These are phyloP conservation scores for Melanargia galathea DNA, from an alignment of 2,888 invertebrate genomes.

Conservation along the genomic window DNA sequence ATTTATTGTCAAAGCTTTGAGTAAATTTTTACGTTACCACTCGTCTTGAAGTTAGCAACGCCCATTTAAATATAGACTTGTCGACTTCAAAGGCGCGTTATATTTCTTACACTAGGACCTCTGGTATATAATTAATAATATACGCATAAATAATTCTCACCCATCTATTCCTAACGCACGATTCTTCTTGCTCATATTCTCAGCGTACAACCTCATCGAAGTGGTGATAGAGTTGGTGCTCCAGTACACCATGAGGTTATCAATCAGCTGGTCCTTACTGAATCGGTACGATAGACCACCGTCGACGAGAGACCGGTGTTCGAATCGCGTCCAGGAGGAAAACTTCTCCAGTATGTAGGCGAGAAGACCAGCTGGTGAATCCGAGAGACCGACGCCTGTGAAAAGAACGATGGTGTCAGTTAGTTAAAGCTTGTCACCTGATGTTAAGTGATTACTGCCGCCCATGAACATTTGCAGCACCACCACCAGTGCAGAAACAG, in stretches of 20 bases:
- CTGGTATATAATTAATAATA: too few relatives aligned
- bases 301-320: conserved; percentile 76
- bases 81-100: too few relatives aligned
- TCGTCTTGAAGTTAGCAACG: too few relatives aligned
- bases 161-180: conserved; percentile 16
- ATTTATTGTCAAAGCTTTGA: too few relatives aligned
- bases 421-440: too few relatives aligned
- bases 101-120: too few relatives aligned
- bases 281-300: conserved; percentile 86
- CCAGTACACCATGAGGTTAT: conserved; percentile 91
- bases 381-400: conserved; percentile 76
- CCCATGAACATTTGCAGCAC: too few relatives aligned
- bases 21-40: too few relatives aligned
- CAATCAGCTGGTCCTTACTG: conserved; percentile 87
- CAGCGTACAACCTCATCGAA: conserved; percentile 88
- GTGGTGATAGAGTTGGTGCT: conserved; percentile 87
- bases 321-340: conserved; percentile 86
- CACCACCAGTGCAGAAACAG: too few relatives aligned
- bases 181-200: conserved; percentile 56
- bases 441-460: too few relatives aligned
- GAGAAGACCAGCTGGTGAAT: conserved; percentile 90
- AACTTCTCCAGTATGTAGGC: conserved; percentile 94
- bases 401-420: conserved; percentile 29
- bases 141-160: conserved; percentile 14
- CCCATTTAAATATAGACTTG: too few relatives aligned